Conservation (phyloP, 2,113 vertebrate genomes). For the Urocynchramus pylzowi region DNA sequence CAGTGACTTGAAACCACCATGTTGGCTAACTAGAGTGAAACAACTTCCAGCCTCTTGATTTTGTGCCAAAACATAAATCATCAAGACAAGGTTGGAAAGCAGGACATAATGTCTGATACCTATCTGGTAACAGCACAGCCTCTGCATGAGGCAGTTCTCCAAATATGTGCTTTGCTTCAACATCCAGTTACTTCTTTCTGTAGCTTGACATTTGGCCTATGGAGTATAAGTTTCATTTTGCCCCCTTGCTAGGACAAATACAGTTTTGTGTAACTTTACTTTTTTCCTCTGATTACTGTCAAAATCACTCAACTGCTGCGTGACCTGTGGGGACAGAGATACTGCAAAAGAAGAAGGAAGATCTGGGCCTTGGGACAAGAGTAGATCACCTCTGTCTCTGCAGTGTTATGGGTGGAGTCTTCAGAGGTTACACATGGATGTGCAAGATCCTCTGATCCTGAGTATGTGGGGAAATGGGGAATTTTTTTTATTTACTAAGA, state of each 20-base stretch:
- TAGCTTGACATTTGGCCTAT: neutral
- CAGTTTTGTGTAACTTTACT: neutral
- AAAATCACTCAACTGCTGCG: neutral
- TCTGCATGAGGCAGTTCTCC: neutral
- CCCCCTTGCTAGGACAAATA: neutral
- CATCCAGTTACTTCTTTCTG: neutral
- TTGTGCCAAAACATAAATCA: neutral
- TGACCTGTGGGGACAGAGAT: neutral
- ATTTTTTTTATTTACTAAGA: neutral
- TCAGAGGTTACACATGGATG: neutral
- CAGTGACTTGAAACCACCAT: neutral
- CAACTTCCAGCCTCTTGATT: neutral
- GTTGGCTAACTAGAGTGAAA: neutral
- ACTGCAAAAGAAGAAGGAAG: neutral
- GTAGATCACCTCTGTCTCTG: neutral
- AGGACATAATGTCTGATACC: neutral
- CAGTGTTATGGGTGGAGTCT: neutral
- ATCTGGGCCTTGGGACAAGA: neutral
- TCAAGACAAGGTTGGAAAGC: neutral
- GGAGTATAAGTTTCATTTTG: neutral
- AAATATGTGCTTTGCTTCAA: neutral
- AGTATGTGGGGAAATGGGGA: neutral
- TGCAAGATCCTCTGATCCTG: neutral
- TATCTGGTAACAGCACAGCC: neutral
- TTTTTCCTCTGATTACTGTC: neutral